phyloP scores from a whole-genome alignment of 2,113 vertebrate genomes.

The Theristicus caerulescens region DNA sequence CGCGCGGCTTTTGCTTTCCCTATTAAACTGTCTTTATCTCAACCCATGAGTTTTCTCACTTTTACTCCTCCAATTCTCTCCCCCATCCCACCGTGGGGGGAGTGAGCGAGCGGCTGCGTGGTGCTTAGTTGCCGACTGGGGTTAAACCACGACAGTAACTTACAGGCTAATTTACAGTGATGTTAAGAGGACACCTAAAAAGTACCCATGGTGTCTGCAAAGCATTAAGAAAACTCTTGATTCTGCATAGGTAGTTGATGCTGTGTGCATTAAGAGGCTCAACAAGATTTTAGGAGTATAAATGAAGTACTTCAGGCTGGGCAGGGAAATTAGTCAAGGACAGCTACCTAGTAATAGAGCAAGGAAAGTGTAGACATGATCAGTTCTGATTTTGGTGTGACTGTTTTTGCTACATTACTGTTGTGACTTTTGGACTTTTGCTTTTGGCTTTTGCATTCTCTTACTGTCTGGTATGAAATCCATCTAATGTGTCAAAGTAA shows the following conservation, averaged over 20 bases:
- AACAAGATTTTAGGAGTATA: not conserved
- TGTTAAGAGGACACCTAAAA: not conserved
- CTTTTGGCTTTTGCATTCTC: not conserved
- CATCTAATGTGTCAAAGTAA: not conserved
- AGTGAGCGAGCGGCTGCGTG: too few relatives aligned
- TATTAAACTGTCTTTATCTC: too few relatives aligned
- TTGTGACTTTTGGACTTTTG: not conserved
- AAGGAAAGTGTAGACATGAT: not conserved
- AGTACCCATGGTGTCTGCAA: not conserved
- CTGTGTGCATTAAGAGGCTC: not conserved
- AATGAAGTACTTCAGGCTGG: not conserved
- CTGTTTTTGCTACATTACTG: not conserved
- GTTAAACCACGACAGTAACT: too few relatives aligned
- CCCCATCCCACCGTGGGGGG: too few relatives aligned
- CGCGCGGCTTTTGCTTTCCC: too few relatives aligned
- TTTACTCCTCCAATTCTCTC: too few relatives aligned
- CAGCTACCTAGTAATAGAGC: not conserved
- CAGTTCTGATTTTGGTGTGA: fast-evolving
- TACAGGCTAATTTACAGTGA: not conserved
- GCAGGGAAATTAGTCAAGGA: not conserved
- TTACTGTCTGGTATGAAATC: not conserved
- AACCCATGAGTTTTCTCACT: too few relatives aligned
- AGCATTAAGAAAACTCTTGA: not conserved
- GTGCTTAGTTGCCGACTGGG: too few relatives aligned
- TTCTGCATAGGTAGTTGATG: not conserved